phyloP scores from a whole-genome alignment of 2,888 invertebrate species.

The Bedellia somnulentella region DNA sequence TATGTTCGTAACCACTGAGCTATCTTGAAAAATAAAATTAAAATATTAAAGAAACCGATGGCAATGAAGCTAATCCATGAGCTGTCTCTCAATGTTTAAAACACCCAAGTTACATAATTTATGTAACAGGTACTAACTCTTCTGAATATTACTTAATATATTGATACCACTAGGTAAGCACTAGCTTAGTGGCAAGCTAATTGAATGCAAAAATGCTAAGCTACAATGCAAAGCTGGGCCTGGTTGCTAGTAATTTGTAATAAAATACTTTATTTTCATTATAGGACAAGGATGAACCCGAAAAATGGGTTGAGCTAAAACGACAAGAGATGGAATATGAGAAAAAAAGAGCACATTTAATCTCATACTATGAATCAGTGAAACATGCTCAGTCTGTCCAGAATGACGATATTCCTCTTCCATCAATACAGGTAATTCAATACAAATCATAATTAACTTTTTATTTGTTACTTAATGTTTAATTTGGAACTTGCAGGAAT shows the following conservation, averaged over 20 bases:
- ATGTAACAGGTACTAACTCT: too few species aligned
- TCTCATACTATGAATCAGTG: conserved; percentile 93
- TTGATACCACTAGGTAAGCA: too few species aligned
- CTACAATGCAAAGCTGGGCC: neutral
- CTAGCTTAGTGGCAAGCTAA: neutral
- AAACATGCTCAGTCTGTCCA: conserved; percentile 93
- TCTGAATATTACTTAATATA: too few species aligned
- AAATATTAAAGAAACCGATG: too few species aligned
- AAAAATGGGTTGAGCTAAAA: conserved; percentile 90
- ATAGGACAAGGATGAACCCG: conserved; percentile 94
- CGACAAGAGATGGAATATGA: conserved; percentile 92
- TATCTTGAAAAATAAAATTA: too few species aligned
- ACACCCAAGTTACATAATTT: too few species aligned
- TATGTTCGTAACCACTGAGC: too few species aligned
- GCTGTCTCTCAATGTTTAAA: too few species aligned
- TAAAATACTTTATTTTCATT: too few species aligned
- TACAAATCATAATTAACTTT: conserved; percentile 2
- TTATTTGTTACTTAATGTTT: neutral
- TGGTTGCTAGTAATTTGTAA: too few species aligned
- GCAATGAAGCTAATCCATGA: too few species aligned
- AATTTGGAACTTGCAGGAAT: too few species aligned
- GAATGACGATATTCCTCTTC: conserved; percentile 93
- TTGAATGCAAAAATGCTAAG: neutral
- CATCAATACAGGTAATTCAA: conserved; percentile 54
- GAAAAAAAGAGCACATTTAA: conserved; percentile 80